Evolutionary conservation across 2,888 invertebrate species (phyloP).

Genomic region (Plemyria rubiginata): DNA sequence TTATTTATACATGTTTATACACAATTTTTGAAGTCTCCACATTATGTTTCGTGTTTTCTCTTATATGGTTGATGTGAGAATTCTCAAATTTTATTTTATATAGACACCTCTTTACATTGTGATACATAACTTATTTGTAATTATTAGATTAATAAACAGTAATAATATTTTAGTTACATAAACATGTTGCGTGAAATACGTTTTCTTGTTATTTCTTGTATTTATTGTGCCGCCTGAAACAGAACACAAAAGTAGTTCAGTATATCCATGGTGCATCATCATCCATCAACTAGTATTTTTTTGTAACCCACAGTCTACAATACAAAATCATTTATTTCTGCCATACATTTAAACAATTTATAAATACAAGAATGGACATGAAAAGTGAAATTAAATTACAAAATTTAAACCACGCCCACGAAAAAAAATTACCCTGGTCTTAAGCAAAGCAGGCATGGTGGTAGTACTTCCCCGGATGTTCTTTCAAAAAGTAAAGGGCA

Average conservation of each 20-base stretch:
- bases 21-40: neutral
- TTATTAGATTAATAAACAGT: constrained; percentile 4
- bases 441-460: too few relatives aligned
- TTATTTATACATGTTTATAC: neutral
- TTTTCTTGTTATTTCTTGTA: constrained; percentile 1
- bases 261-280: too few relatives aligned
- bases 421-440: too few relatives aligned
- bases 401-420: too few relatives aligned
- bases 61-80: neutral
- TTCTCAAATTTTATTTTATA: neutral
- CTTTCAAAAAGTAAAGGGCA: too few relatives aligned
- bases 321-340: too few relatives aligned
- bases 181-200: constrained; percentile 5
- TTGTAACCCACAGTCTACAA: too few relatives aligned
- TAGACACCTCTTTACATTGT: neutral
- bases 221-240: constrained; percentile 26
- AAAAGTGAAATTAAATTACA: too few relatives aligned
- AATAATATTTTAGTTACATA: constrained; percentile 8
- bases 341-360: too few relatives aligned
- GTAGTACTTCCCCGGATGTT: too few relatives aligned
- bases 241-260: constrained; percentile 2
- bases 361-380: too few relatives aligned
- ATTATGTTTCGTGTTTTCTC: neutral
- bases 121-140: constrained; percentile 11
- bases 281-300: too few relatives aligned